Base-by-base conservation (phyloP, 2,888 invertebrate genomes). In the Diaphora mendica region DNA sequence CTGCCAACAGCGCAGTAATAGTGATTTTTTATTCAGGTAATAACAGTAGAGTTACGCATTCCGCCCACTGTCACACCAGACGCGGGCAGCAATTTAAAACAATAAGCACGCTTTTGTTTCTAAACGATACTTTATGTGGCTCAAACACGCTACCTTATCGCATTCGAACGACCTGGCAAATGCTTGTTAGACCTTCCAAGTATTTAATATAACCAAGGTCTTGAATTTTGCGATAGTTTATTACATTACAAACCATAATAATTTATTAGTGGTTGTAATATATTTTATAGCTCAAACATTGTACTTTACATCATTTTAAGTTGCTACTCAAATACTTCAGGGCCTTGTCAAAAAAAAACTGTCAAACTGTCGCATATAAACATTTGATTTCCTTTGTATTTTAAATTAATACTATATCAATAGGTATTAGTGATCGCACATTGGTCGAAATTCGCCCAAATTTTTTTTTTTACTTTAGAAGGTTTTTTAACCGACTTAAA, bases 71-170 rank as follows among this genome's bases (percentile, higher is more conserved):
- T 92, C 92, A 92, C 91, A 91, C 91, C 81, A 89, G 82, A 91
- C 94, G 94, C 92, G 93, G 94, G 91, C 85, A 90, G 91, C 92
- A 90, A 94, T 94, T 94, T 94, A 94, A 95, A 95, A 95, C 94
- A 94, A 95, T 95, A 94, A 94, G 86, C 90, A 86, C 87, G 93
- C 93, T 92, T 93, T 92, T 87, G 91, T 91, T 92, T 88, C 90
- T 85, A 87, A 89, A 86, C 91, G 83, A 90, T 91, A 88, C 86
- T 92, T 95, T 94, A 95, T 94, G 93, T 87, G 86, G 81, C 77
- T 84, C 76, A 72, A 82, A 81, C 95, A 95, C 94, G 95, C 94
- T 81, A 94, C 69, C 75, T 77, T 82, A 77, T 86, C 79, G 77
- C 80, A 78, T 81, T 84, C 86, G 75, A 87, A 90, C 83, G 81